Base-by-base conservation (phyloP, 2,113 vertebrate genomes). In the Galbula dea region DNA sequence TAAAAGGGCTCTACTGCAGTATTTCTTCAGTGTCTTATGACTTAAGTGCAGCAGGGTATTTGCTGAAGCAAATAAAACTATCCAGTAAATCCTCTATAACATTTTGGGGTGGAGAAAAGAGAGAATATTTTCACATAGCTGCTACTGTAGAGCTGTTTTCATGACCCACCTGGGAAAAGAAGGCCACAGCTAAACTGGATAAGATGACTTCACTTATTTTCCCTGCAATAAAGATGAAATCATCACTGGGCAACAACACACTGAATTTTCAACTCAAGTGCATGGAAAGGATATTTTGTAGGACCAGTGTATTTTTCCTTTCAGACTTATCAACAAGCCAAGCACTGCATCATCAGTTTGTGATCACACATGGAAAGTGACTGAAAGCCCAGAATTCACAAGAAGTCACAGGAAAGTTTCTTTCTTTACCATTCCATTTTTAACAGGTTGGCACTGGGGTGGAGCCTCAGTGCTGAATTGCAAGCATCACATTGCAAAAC, bases 21-120 rank as follows among this genome's bases (percentile, higher is more conserved):
- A 92, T 92, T 89, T 92, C 86, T 93, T 92, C 81, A 82, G 69
- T 69, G 48, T 73, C 86, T 94, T 83, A 79, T 46, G 84, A 73
- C 81, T 92, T 46, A 92, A 95, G 91, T 76, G 83, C 58, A 93
- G 89, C 58, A 93, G 67, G 41, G 45, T 90, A 92, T 81, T 94
- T 95, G 74, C 76, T 91, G 88, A 91, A 93, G 95, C 83, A 94
- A 94, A 95, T 93, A 91, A 89, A 95, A 93, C 58, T 80, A 91
- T 20, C 78, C 71, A 89, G 78, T 89, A 95, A 95, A 96, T 95
- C 87, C 89, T 89, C 88, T 51, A 49, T 88, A 95, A 86, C 32
- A 69, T 75, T 86, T 52, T 89, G 77, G 62, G 54, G 32, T 85
- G 76, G 39, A 54, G 29, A 92, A 94, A 95, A 94, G 58, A 78